Evolutionary conservation across 2,888 invertebrate species (phyloP).

Genomic region (Plagodis pulveraria): DNA sequence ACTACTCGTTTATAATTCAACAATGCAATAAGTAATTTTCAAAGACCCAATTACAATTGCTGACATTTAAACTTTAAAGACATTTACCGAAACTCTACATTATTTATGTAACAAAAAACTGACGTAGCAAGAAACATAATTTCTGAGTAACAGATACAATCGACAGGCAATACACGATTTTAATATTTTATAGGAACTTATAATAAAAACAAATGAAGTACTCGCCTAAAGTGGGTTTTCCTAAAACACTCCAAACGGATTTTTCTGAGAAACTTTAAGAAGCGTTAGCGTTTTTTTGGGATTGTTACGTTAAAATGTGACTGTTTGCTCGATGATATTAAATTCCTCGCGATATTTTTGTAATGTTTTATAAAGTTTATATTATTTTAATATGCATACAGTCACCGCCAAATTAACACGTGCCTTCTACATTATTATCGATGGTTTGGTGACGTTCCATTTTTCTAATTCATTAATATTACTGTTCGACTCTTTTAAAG

Average conservation of each 20-base stretch:
- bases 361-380: not conserved
- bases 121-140: conserved; percentile 16
- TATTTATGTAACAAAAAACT: conserved; percentile 23
- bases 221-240: conserved; percentile 20
- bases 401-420: no score
- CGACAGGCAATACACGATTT: conserved; percentile 35
- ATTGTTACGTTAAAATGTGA: conserved; percentile 3
- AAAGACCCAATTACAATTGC: conserved; percentile 7
- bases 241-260: conserved; percentile 21
- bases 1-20: not conserved
- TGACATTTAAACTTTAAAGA: conserved; percentile 4
- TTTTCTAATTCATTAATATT: not conserved
- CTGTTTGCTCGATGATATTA: conserved; percentile 14
- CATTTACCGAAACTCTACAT: conserved; percentile 11
- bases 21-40: conserved; percentile 6
- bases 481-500: not conserved
- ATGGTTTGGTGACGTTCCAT: not conserved
- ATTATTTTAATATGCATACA: no score
- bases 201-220: conserved; percentile 25
- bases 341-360: conserved; percentile 6
- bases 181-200: conserved; percentile 22
- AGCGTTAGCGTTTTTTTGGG: conserved; percentile 22
- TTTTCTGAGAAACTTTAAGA: conserved; percentile 31
- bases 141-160: conserved; percentile 40
- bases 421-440: no score